Conservation (phyloP, 2,113 vertebrate genomes). For the Nothobranchius furzeri region DNA sequence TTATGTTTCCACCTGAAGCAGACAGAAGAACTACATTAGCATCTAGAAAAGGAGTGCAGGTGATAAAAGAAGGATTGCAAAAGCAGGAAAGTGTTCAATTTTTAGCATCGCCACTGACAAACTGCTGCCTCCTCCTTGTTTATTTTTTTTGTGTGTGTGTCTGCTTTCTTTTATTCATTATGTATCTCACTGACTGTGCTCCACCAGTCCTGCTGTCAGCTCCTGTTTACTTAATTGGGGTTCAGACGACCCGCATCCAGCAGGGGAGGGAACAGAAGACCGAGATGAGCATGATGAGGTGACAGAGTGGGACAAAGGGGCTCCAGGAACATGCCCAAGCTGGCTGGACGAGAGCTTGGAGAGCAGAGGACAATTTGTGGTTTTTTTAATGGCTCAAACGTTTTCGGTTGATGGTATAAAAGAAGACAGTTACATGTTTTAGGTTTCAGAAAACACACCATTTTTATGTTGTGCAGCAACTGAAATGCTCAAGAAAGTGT, state of each 20-base stretch:
- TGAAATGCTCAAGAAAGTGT: too few relatives aligned
- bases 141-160: not conserved
- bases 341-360: slow-evolving; percentile 8
- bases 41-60: too few relatives aligned
- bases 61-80: too few relatives aligned
- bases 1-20: slow-evolving; percentile 5
- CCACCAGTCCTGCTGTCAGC: slow-evolving; percentile 61
- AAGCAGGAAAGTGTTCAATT: not conserved
- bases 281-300: slow-evolving; percentile 25
- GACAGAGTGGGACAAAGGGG: slow-evolving; percentile 23
- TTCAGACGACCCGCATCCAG: slow-evolving; percentile 52
- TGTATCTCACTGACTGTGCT: slow-evolving; percentile 38
- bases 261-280: slow-evolving; percentile 16
- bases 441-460: too few relatives aligned
- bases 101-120: slow-evolving; percentile 17
- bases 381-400: not conserved
- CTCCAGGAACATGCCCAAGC: slow-evolving; percentile 27
- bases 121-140: not conserved
- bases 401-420: too few relatives aligned
- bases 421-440: too few relatives aligned
- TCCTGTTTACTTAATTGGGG: slow-evolving; percentile 70
- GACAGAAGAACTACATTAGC: not conserved
- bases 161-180: slow-evolving; percentile 6
- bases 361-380: too few relatives aligned
- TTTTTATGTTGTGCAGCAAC: too few relatives aligned